phyloP scores from a whole-genome alignment of 2,797 vertebrate genomes.

The Spinus olivaceus region DNA sequence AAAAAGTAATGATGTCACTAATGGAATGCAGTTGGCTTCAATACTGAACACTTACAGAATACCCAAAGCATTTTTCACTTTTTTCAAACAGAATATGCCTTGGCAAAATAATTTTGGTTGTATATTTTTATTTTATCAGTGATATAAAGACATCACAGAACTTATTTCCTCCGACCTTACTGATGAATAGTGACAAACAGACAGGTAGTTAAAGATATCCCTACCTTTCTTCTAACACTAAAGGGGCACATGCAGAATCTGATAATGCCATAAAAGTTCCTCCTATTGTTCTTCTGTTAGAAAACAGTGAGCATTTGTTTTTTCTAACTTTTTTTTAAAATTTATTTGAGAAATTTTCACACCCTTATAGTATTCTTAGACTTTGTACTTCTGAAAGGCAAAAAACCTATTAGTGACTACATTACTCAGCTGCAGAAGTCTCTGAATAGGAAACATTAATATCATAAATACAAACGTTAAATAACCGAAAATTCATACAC shows the following conservation, averaged over 20 bases:
- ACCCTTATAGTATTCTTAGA: background rate
- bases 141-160: background rate
- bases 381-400: background rate
- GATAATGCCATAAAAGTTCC: background rate
- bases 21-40: background rate
- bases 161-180: background rate
- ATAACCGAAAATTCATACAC: background rate
- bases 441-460: background rate
- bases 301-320: background rate
- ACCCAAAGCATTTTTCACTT: background rate
- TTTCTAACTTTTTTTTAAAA: background rate
- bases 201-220: background rate
- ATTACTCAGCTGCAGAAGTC: background rate
- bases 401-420: background rate
- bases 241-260: background rate
- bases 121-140: background rate
- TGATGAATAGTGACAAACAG: background rate
- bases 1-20: background rate
- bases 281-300: background rate
- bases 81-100: background rate
- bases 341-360: background rate
- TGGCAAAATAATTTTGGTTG: background rate
- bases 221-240: background rate
- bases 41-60: background rate
- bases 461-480: background rate